A percentile compares a stretch with the other conserved stretches of the same genome.
These are phyloP conservation scores for Papilio xuthus DNA, from an alignment of 1,140 invertebrate genomes.

Conservation along the genomic window DNA sequence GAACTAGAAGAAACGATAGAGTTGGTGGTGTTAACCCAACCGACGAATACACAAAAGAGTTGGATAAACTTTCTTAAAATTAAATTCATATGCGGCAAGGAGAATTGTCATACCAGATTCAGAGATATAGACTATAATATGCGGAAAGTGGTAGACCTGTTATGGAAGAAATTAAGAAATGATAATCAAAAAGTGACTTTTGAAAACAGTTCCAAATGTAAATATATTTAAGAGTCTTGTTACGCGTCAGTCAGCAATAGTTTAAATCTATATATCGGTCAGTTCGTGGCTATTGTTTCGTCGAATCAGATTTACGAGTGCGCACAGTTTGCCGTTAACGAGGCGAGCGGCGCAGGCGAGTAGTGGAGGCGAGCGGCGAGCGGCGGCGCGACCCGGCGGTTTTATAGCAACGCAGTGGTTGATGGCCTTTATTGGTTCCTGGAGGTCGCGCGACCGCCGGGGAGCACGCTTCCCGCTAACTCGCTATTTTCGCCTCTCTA, in stretches of 20 bases:
- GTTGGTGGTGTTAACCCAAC: neutral
- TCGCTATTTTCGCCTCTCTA: constrained; percentile 71
- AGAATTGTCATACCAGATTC: no score
- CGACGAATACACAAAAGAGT: neutral
- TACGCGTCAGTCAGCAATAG: neutral
- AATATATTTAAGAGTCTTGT: neutral
- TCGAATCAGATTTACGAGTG: constrained; percentile 72
- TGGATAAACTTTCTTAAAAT: neutral
- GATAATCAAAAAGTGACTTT: neutral
- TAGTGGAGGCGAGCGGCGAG: constrained; percentile 37
- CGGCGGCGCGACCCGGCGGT: constrained; percentile 50
- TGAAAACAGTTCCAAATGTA: neutral
- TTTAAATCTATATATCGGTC: constrained; percentile 24
- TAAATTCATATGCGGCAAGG: no score
- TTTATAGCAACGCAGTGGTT: constrained; percentile 59
- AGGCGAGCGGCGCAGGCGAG: constrained; percentile 50
- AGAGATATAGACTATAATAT: neutral
- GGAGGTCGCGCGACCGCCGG: constrained; percentile 68
- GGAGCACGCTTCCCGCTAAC: constrained; percentile 62
- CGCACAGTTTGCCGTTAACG: constrained; percentile 62
- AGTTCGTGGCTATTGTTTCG: constrained; percentile 57
- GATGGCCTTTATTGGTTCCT: constrained; percentile 76
- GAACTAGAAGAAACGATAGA: neutral
- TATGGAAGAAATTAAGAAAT: no score
- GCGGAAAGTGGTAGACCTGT: neutral